Evolutionary conservation across 2,888 invertebrate species (phyloP).

Genomic region (Drosophila monieri): DNA sequence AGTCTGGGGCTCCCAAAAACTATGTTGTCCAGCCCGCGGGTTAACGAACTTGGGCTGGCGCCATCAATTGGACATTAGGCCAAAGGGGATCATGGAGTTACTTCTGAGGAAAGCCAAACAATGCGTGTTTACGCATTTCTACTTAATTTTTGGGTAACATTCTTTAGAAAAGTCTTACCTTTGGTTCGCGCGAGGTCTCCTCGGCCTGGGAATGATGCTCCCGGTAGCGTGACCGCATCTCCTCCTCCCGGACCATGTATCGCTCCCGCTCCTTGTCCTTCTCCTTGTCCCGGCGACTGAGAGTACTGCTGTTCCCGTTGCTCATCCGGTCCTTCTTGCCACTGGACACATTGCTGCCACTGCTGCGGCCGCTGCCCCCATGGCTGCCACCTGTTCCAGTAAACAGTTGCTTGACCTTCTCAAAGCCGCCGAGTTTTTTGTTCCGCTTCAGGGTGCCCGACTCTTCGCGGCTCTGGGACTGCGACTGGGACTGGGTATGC

Average conservation of each 20-base stretch:
- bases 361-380: constrained; percentile 85
- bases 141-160: neutral
- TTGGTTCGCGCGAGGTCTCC: constrained; percentile 81
- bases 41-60: constrained; percentile 53
- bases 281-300: constrained; percentile 80
- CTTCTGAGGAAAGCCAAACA: neutral
- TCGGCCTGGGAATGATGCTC: constrained; percentile 84
- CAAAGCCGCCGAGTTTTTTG: constrained; percentile 89
- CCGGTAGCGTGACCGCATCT: constrained; percentile 86
- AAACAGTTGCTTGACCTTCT: constrained; percentile 92
- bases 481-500: constrained; percentile 50
- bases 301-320: constrained; percentile 81
- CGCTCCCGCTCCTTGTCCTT: constrained; percentile 53
- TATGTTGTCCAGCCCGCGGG: constrained; percentile 32
- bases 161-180: constrained; percentile 70
- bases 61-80: constrained; percentile 65
- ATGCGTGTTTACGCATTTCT: neutral
- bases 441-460: constrained; percentile 83
- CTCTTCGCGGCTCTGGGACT: constrained; percentile 45
- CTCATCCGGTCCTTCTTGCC: constrained; percentile 67
- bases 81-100: constrained; percentile 10
- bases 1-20: constrained; percentile 3
- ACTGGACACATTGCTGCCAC: constrained; percentile 72
- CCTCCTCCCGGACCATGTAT: constrained; percentile 85
- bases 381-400: constrained; percentile 86